Conservation (phyloP, 2,797 vertebrate species). For the Darevskia nairensis region DNA sequence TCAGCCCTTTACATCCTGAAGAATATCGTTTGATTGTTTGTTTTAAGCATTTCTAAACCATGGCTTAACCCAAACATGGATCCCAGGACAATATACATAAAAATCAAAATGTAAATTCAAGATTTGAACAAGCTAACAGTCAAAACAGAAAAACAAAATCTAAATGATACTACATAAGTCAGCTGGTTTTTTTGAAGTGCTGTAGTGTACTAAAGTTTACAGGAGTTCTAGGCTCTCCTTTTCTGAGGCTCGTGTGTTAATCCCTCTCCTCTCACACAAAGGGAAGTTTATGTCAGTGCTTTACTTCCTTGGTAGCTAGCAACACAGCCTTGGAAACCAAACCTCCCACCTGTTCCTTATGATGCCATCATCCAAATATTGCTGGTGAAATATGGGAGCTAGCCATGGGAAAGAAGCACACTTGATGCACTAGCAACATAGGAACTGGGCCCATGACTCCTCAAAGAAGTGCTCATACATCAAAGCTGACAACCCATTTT, state of each 20-base stretch:
- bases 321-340: not conserved
- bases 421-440: not conserved
- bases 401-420: not conserved
- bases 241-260: not conserved
- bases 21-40: not conserved
- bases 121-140: too few species aligned
- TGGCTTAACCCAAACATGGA: too few species aligned
- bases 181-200: not conserved
- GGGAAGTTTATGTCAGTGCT: not conserved
- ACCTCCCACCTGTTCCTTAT: not conserved
- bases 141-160: too few species aligned
- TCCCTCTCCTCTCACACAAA: not conserved
- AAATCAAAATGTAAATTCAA: too few species aligned
- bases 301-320: not conserved
- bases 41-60: not conserved
- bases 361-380: not conserved
- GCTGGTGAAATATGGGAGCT: not conserved
- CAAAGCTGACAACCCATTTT: not conserved
- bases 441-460: not conserved
- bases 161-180: not conserved
- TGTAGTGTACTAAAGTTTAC: not conserved
- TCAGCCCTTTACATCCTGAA: constrained; percentile 19
- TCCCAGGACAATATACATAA: too few species aligned
- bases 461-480: not conserved
- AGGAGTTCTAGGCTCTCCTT: not conserved